phyloP scores from a whole-genome alignment of 1,140 invertebrate genomes.

The Augochlora pura region DNA sequence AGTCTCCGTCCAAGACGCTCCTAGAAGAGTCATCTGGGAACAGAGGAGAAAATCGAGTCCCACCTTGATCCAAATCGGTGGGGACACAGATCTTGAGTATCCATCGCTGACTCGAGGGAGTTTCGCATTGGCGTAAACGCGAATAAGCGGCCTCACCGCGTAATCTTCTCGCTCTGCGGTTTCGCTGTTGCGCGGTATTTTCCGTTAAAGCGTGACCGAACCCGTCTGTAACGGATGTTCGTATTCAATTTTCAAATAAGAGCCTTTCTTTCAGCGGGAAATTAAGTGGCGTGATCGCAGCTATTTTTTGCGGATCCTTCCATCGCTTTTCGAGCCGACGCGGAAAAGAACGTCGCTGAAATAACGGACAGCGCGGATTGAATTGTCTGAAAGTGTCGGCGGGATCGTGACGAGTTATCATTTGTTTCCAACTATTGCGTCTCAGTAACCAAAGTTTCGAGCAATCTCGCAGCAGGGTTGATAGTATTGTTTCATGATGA shows the following conservation, averaged over 20 bases:
- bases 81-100: constrained; percentile 29
- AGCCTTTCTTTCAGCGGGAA: constrained; percentile 20
- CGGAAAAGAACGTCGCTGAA: not conserved
- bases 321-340: constrained; percentile 7
- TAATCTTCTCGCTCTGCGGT: constrained; percentile 68
- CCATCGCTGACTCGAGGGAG: constrained; percentile 34
- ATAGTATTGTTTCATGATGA: too few species aligned
- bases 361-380: not conserved
- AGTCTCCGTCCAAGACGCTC: constrained; percentile 9
- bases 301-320: not conserved
- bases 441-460: too few species aligned
- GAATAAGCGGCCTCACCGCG: constrained; percentile 68
- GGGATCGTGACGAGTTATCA: not conserved
- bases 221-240: constrained; percentile 51
- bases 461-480: too few species aligned
- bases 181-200: constrained; percentile 61
- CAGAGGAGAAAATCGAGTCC: constrained; percentile 52
- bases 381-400: not conserved
- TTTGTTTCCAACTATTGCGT: not conserved
- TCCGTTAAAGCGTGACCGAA: constrained; percentile 63
- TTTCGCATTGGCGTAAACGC: constrained; percentile 64
- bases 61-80: constrained; percentile 64
- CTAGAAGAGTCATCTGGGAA: constrained; percentile 54
- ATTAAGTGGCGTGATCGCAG: constrained; percentile 44
- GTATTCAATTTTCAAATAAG: constrained; percentile 51